Base-by-base conservation (phyloP, 2,888 invertebrate genomes). In the Papilio protenor region DNA sequence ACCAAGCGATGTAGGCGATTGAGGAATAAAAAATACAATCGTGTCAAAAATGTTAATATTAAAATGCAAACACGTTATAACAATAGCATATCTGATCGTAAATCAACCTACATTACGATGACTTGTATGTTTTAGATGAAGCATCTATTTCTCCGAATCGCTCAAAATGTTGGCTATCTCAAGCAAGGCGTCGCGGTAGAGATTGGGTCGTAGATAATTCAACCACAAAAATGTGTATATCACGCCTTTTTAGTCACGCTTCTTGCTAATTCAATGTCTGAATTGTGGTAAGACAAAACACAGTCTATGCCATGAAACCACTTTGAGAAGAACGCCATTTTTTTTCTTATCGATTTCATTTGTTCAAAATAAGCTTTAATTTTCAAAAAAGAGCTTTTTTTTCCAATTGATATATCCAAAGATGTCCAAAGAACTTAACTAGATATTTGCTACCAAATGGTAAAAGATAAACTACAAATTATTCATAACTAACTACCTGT, bases 141-240 rank as follows among this genome's bases (percentile, higher is more conserved):
- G 73, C 75, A 71, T 59, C 77, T 70, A 33, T 59, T 77, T 79
- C 80, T 77, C 61, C 49, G 76, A 79, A 80, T 76, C 59, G 66
- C 52, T 61, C 55, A 33, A 77, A 77, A 69, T 47, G 73, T 49
- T 71, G 40, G 73, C 47, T 78, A 76, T 78, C 75, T 75, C 40
- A 12, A 61, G 23, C 14, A 66, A 80, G 79, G 81, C 77, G 79
- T 81, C 78, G 79, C 81, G 79, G 80, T 81, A 77, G 79, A 79
- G 78, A 80, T 77, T 79, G 81, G 81, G 80, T 80, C 81, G 77
- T 70, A 69, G 83, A 83, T 84, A 85, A 78, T 76, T 81, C 81
- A 82, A 89, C 91, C 91, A 80, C 91, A 89, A 88, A 87, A 91
- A 87, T 89, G 87, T 87, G 86, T 88, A 88, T 82, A 87, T 87